phyloP scores from a whole-genome alignment of 37 sponge, comb jelly and placozoan species.

The Ephydatia muelleri region DNA sequence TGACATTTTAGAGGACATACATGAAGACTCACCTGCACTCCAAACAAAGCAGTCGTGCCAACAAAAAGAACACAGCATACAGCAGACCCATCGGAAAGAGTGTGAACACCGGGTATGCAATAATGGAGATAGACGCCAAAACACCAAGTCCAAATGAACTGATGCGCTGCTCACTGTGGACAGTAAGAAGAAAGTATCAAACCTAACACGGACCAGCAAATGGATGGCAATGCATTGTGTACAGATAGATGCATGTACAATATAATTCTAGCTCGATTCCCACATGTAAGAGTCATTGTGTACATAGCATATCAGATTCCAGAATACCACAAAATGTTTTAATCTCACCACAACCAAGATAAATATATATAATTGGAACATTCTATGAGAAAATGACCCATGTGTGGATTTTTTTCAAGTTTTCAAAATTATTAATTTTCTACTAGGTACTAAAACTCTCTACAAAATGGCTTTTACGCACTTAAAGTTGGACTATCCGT shows the following conservation, averaged over 20 bases:
- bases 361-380: no score
- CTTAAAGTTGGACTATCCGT: background rate
- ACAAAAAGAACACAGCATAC: constrained; percentile 85
- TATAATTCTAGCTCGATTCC: background rate
- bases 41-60: constrained; percentile 77
- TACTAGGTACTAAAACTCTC: background rate
- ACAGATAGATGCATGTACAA: background rate
- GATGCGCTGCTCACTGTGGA: constrained; percentile 83
- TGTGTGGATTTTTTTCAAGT: no score
- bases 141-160: constrained; percentile 65
- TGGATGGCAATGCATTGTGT: background rate
- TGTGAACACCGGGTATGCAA: constrained; percentile 46
- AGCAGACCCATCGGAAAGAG: constrained; percentile 83
- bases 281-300: background rate
- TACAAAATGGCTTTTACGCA: background rate
- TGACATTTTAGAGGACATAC: background rate
- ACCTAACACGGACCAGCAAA: background rate
- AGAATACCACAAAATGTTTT: no score
- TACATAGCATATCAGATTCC: background rate
- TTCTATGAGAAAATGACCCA: no score
- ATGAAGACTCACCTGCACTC: constrained; percentile 63
- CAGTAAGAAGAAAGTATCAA: background rate
- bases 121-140: constrained; percentile 66
- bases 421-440: no score
- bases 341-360: no score